Conservation (phyloP, 2,888 invertebrate species). For the Agonopterix alstromeriana region DNA sequence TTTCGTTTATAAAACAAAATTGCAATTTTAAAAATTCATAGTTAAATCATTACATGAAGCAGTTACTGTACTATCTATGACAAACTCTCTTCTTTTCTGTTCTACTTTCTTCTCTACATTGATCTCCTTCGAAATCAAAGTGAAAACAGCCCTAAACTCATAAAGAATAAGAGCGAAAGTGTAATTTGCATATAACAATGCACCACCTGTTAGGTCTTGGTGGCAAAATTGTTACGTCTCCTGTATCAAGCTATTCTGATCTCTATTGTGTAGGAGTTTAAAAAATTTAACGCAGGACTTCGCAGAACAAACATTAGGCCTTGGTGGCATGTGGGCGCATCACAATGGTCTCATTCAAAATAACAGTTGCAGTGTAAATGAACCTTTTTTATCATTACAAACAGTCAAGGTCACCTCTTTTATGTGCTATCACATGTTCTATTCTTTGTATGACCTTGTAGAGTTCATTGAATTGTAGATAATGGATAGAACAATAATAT, state of each 20-base stretch:
- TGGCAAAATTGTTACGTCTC: conserved; percentile 15
- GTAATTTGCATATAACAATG: conserved; percentile 75
- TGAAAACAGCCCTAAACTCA: conserved; percentile 20
- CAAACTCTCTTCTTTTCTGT: too few species aligned
- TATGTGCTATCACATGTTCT: conserved; percentile 47
- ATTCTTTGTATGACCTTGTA: conserved; percentile 17
- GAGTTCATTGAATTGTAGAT: conserved; percentile 2
- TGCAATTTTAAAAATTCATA: too few species aligned
- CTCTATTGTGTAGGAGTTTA: too few species aligned
- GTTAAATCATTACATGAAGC: too few species aligned
- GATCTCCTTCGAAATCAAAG: neutral
- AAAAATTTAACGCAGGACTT: too few species aligned
- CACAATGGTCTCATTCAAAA: conserved; percentile 59
- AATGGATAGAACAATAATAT: too few species aligned
- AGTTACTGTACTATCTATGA: too few species aligned
- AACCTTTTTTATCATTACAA: conserved; percentile 71
- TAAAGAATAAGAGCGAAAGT: conserved; percentile 65
- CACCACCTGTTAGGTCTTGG: conserved; percentile 60
- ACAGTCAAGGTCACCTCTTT: conserved; percentile 64
- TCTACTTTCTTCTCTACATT: neutral
- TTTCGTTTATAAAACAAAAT: too few species aligned
- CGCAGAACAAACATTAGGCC: conserved; percentile 9
- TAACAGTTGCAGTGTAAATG: conserved; percentile 73
- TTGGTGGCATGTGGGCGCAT: conserved; percentile 56
- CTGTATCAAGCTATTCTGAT: too few species aligned